Evolutionary conservation across 2,888 invertebrate species (phyloP), one percentile per base, ranked within the genome.

Genomic region (Xanthia icteritia): DNA sequence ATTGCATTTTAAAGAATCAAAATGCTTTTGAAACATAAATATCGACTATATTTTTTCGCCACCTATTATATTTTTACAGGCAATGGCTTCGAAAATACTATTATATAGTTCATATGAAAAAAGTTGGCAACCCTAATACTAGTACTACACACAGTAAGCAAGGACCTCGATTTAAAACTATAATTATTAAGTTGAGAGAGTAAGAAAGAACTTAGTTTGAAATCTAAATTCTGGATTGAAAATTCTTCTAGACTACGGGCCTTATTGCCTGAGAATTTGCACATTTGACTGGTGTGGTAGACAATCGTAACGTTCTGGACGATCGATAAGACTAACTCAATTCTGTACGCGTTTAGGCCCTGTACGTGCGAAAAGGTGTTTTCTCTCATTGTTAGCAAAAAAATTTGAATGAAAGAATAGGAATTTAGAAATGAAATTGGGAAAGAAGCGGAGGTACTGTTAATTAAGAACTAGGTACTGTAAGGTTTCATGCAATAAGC

Each of bases 401-500:
- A 63, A 27, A 1, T 31, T 27, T 23, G n/a, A 73, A 78, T 48
- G 36, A 63, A 81, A 39, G 23, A 81, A 63, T 39, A 27, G 54
- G 42, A 81, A 81, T 81, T 73, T 45, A 15, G n/a, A 48, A 42
- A 63, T 39, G 17, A 54, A 81, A 61, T 48, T 70, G 23, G 5
- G 20, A 31, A 36, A 42, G 20, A 15, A 54, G 23, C 31, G 17
- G 23, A n/a, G 56, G 54, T 54, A 27, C 20, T 58, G 27, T 60
- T 60, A 31, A 31, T 31, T 13, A 31, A 51, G 1, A 2, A 39
- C 0, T 31, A 31, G 45, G 45, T 31, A 31, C 31, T 31, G 31
- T 31, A 31, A 31, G 31, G 31, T 31, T 31, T 31, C 31, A 31
- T 31, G 31, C 31, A 31, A 31, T 31, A 31, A 31, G 31, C 31